Evolutionary conservation across 2,113 vertebrate genomes (phyloP).

Genomic region (Gallinago undulata): DNA sequence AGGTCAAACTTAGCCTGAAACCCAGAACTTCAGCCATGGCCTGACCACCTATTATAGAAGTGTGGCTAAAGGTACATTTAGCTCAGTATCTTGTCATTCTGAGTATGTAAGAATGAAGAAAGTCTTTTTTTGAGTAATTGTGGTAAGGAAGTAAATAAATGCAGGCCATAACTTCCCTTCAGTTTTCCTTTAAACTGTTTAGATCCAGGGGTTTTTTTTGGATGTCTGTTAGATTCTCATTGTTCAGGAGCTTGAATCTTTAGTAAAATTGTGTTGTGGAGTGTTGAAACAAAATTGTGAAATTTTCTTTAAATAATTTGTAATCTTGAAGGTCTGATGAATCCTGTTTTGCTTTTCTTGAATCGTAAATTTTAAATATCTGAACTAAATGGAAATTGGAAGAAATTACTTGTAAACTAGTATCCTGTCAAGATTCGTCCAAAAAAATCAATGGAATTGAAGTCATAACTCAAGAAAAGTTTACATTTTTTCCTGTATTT

Average conservation of each 20-base stretch:
- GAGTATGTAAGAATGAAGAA: neutral
- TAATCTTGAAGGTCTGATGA: neutral
- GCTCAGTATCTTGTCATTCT: neutral
- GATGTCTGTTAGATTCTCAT: neutral
- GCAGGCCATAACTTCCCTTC: neutral
- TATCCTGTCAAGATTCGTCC: neutral
- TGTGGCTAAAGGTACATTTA: neutral
- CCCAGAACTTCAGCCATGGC: neutral
- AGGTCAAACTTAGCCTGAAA: neutral
- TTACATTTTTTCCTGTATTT: neutral
- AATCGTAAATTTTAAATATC: neutral
- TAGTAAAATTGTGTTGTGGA: neutral
- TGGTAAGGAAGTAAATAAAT: neutral
- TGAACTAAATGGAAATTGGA: neutral
- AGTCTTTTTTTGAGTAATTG: neutral
- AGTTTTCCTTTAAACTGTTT: neutral
- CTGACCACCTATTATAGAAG: fast-evolving
- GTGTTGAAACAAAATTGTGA: neutral
- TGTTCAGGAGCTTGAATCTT: neutral
- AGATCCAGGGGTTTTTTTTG: neutral
- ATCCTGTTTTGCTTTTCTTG: neutral
- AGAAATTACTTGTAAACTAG: neutral
- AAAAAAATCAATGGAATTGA: neutral
- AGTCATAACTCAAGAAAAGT: neutral
- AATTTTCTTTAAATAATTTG: neutral